Percentiles rank a stretch among this genome's conserved stretches.
Conservation (phyloP, 2,888 invertebrate genomes). For the Portevinia maculata region DNA sequence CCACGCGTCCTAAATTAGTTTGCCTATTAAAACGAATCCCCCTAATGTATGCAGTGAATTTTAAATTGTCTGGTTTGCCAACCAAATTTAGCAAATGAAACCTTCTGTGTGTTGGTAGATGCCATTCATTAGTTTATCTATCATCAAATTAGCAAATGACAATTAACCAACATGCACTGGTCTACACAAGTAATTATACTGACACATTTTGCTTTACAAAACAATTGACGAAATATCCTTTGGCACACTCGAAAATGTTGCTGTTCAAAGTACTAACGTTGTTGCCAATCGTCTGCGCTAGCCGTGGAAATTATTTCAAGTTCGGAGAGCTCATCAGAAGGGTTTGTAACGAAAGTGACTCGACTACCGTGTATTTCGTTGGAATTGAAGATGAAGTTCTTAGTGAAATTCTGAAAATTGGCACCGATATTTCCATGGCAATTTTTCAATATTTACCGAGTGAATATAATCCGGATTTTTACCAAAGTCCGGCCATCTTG, state of each 20-base stretch:
- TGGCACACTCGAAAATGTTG: conserved; percentile 32
- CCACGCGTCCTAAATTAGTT: not conserved
- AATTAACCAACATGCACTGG: not conserved
- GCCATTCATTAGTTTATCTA: conserved; percentile 1
- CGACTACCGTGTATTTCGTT: conserved; percentile 24
- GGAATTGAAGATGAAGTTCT: not conserved
- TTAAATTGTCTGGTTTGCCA: not conserved
- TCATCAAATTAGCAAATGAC: conserved; percentile 1
- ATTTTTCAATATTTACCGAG: not conserved
- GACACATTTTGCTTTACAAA: not conserved
- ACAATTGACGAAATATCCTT: not conserved
- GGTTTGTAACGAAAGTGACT: conserved; percentile 9
- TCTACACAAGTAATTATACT: not conserved
- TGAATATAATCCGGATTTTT: not conserved
- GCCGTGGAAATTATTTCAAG: not conserved
- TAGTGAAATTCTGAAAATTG: conserved; percentile 9
- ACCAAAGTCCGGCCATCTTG: not conserved
- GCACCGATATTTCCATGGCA: conserved; percentile 14
- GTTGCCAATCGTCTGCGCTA: not conserved
- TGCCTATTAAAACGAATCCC: not conserved
- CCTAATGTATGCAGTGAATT: not conserved
- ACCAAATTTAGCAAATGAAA: not conserved
- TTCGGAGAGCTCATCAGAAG: conserved; percentile 18
- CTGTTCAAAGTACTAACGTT: conserved; percentile 2
- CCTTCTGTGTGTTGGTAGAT: not conserved